These are phyloP conservation scores for Drymonia ruficornis DNA, from an alignment of 2,888 invertebrate genomes.

Conservation along the genomic window DNA sequence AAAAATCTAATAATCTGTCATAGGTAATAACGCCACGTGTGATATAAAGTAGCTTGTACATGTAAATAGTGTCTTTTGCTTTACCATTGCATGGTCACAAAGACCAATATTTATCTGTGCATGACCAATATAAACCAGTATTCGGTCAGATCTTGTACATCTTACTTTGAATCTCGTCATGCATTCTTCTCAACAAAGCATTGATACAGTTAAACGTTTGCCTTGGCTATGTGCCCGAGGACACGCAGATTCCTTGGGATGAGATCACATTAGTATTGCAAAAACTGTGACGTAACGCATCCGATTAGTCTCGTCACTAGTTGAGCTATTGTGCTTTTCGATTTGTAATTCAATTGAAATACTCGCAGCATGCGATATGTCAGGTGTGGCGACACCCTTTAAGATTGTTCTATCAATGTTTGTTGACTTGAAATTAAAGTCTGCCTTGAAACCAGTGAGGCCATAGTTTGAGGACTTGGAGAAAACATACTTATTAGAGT, in stretches of 20 bases:
- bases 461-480: background rate
- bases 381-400: constrained; percentile 58
- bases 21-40: no score
- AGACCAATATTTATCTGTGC: no score
- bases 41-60: no score
- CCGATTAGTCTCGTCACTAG: constrained; percentile 55
- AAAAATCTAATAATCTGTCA: no score
- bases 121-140: no score
- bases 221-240: background rate
- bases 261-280: constrained; percentile 27
- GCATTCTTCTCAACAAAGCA: no score
- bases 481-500: background rate
- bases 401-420: constrained; percentile 49
- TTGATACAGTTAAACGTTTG: no score
- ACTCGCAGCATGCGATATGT: constrained; percentile 68
- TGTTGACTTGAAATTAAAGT: constrained; percentile 18
- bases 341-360: constrained; percentile 72
- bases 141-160: no score
- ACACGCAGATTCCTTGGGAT: background rate
- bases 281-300: constrained; percentile 53
- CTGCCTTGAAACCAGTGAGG: background rate
- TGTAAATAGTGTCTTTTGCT: no score
- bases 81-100: no score
- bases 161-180: no score
- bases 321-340: constrained; percentile 60